A percentile compares a stretch with the other conserved stretches of the same genome.
These are phyloP conservation scores for Lytechinus variegatus DNA, from an alignment of 35 echinoderm and acorn worm genomes.

Conservation along the genomic window DNA sequence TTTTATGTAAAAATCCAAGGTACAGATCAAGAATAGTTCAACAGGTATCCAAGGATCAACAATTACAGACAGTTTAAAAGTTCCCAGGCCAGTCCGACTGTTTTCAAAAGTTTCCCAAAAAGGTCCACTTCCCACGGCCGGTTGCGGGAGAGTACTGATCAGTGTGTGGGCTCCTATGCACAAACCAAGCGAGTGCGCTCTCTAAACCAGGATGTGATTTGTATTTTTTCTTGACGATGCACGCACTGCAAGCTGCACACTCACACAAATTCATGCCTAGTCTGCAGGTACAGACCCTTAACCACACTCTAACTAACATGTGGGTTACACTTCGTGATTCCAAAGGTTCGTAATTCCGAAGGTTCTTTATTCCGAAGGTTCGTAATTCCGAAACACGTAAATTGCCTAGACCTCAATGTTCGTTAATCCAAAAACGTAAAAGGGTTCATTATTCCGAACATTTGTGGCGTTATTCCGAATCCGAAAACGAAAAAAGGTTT, in stretches of 20 bases:
- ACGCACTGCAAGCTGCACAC: not conserved
- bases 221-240: not conserved
- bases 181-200: not conserved
- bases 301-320: too few species aligned
- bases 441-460: too few species aligned
- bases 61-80: not conserved
- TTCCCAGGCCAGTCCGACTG: not conserved
- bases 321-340: too few species aligned
- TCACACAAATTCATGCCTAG: not conserved
- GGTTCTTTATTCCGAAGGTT: too few species aligned
- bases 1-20: not conserved
- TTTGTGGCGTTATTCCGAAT: too few species aligned
- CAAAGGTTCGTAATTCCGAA: too few species aligned
- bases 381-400: too few species aligned
- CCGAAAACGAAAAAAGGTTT: too few species aligned
- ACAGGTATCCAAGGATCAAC: not conserved
- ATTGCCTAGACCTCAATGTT: too few species aligned
- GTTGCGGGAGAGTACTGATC: not conserved
- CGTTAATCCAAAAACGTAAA: too few species aligned
- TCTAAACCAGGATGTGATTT: slow-evolving; percentile 16
- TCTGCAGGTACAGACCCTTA: too few species aligned
- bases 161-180: not conserved
- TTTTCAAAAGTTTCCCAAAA: not conserved
- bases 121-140: not conserved
- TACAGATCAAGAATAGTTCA: not conserved